phyloP scores from a whole-genome alignment of 2,888 invertebrate genomes.

The Abrostola tripartita region DNA sequence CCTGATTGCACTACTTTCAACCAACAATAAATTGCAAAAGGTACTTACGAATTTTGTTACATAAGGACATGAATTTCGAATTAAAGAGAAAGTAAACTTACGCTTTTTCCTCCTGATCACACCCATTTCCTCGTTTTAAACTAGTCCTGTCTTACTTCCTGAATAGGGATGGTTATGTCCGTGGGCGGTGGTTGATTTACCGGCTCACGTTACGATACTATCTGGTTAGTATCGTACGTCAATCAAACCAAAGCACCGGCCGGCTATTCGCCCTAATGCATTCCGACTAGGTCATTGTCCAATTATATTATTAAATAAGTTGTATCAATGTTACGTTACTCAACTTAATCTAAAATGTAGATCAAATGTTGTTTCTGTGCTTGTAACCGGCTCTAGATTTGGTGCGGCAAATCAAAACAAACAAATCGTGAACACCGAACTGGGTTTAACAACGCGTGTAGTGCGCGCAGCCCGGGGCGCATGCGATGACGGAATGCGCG shows the following conservation, averaged over 20 bases:
- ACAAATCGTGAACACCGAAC: constrained; percentile 62
- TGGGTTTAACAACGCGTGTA: constrained; percentile 65
- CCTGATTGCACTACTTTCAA: neutral
- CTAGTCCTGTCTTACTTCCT: constrained; percentile 70
- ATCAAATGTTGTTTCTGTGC: constrained; percentile 33
- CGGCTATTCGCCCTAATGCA: constrained; percentile 76
- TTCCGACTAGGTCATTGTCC: constrained; percentile 81
- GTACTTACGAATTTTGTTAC: neutral
- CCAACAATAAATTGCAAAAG: neutral
- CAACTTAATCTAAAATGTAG: constrained; percentile 33
- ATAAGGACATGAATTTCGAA: constrained; percentile 28
- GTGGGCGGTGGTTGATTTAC: constrained; percentile 64
- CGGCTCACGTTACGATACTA: constrained; percentile 65
- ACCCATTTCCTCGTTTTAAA: constrained; percentile 79
- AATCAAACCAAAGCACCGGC: constrained; percentile 73
- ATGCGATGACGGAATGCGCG: constrained; percentile 84
- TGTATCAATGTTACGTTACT: constrained; percentile 35
- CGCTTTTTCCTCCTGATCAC: constrained; percentile 86
- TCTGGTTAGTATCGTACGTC: constrained; percentile 72
- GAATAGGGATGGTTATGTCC: constrained; percentile 63
- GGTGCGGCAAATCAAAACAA: constrained; percentile 61
- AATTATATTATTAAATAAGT: constrained; percentile 60
- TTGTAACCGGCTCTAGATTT: constrained; percentile 36
- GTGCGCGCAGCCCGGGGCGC: constrained; percentile 83
- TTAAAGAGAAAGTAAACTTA: constrained; percentile 77